Conservation (phyloP, 2,888 invertebrate genomes). For the Choreutis nemorana region DNA sequence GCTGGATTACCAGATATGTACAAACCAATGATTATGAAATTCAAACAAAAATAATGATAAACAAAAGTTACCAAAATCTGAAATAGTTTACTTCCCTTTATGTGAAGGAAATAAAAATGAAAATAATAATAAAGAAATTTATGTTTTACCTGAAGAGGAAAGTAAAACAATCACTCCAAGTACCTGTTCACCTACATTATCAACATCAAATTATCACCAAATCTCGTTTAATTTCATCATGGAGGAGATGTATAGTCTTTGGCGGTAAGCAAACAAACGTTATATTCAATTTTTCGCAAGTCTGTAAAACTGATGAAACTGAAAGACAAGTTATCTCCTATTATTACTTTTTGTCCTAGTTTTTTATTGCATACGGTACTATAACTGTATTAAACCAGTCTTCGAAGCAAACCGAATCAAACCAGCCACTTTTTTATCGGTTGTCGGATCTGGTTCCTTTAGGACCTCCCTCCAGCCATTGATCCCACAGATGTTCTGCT, state of each 20-base stretch:
- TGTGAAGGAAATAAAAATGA: too few relatives aligned
- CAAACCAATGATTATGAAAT: too few relatives aligned
- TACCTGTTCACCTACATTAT: too few relatives aligned
- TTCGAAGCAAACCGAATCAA: conserved; percentile 13
- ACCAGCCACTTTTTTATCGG: conserved; percentile 7
- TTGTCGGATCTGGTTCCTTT: conserved; percentile 5
- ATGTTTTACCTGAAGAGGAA: too few relatives aligned
- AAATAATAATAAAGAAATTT: too few relatives aligned
- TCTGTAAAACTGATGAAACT: conserved; percentile 18
- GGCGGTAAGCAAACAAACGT: conserved; percentile 19
- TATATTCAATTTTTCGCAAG: conserved; percentile 21
- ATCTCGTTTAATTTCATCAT: too few relatives aligned
- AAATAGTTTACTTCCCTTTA: too few relatives aligned
- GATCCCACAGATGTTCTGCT: conserved; percentile 9
- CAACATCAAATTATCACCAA: too few relatives aligned
- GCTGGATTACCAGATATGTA: too few relatives aligned
- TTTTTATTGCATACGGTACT: conserved; percentile 14
- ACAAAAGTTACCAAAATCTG: too few relatives aligned
- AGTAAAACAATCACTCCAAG: too few relatives aligned
- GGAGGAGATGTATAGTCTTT: conserved; percentile 18
- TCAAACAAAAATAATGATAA: too few relatives aligned
- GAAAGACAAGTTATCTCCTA: conserved; percentile 28
- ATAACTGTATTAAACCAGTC: conserved; percentile 17
- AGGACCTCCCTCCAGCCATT: conserved; percentile 10
- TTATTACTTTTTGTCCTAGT: conserved; percentile 19